These are phyloP conservation scores for Ailuropoda melanoleuca DNA, from an alignment of 2,113 vertebrate genomes.

Conservation along the genomic window DNA sequence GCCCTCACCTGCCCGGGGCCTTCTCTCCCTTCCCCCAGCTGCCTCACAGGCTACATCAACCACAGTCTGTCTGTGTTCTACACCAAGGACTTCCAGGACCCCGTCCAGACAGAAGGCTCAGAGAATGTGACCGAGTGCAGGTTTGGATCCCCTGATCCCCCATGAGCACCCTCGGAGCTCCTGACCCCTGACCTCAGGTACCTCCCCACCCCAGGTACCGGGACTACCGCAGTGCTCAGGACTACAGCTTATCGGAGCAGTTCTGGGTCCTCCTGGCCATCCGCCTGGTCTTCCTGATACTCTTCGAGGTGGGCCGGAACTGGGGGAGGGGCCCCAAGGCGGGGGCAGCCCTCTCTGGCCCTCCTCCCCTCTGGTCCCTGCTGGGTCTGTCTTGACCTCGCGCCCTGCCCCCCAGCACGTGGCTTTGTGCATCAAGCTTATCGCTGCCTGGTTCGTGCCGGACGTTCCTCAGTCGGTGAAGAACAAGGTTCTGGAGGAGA, in stretches of 20 bases:
- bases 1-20: rapidly evolving
- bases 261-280: constrained; percentile 94
- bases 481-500: constrained; percentile 86
- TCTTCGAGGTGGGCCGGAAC: constrained; percentile 89
- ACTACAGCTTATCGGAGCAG: constrained; percentile 87
- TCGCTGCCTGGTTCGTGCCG: constrained; percentile 93
- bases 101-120: rapidly evolving
- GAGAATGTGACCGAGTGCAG: constrained; percentile 88
- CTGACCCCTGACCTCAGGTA: neutral
- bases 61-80: constrained; percentile 90
- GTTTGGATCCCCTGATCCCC: constrained; percentile 74
- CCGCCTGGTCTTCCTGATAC: constrained; percentile 93
- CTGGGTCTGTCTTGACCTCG: neutral
- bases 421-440: constrained; percentile 91
- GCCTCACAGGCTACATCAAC: constrained; percentile 91
- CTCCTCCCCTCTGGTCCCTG: neutral
- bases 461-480: constrained; percentile 86
- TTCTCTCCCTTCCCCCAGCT: constrained; percentile 82
- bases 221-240: constrained; percentile 87
- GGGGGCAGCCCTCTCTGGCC: neutral
- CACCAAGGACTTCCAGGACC: constrained; percentile 82
- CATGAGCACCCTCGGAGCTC: neutral
- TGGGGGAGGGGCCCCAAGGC: rapidly evolving
- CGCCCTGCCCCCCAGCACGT: constrained; percentile 86
- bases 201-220: constrained; percentile 86